Evolutionary conservation across 53 echinoderm and acorn worm genomes (phyloP).

Genomic region (Paelopatides confundens): DNA sequence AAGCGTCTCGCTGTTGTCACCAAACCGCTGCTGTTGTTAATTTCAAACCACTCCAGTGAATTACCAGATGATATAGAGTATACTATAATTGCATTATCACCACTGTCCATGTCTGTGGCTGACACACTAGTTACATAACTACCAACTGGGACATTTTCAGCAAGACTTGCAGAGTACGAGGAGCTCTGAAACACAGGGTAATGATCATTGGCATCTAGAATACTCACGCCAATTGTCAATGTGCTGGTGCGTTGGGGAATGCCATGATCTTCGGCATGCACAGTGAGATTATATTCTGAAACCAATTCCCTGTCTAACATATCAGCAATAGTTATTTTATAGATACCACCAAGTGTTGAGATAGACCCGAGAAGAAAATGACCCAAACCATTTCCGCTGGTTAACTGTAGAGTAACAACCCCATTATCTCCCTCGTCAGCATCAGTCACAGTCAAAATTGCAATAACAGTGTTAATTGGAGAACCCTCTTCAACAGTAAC

Average conservation of each 20-base stretch:
- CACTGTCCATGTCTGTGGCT: conserved; percentile 82
- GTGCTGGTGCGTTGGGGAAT: conserved; percentile 60
- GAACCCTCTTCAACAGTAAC: conserved; percentile 75
- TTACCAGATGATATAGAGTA: conserved; percentile 81
- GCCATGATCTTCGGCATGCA: conserved; percentile 76
- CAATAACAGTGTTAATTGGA: conserved; percentile 41
- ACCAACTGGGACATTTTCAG: conserved; percentile 75
- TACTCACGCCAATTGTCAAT: conserved; percentile 63
- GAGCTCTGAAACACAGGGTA: conserved; percentile 67
- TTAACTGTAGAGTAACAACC: conserved; percentile 57
- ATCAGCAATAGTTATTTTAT: conserved; percentile 52
- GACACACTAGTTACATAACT: conserved; percentile 86
- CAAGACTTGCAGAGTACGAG: conserved; percentile 68
- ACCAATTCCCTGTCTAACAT: conserved; percentile 75
- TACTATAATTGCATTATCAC: conserved; percentile 78
- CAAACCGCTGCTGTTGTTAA: conserved; percentile 77
- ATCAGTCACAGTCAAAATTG: conserved; percentile 75
- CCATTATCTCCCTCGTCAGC: conserved; percentile 81
- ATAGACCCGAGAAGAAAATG: conserved; percentile 65
- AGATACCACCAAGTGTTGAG: conserved; percentile 46
- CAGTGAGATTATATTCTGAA: conserved; percentile 81
- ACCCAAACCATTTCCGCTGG: conserved; percentile 71
- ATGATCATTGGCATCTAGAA: conserved; percentile 91
- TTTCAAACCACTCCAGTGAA: conserved; percentile 83
- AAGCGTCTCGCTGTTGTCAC: conserved; percentile 72